Conservation (phyloP, 1,140 invertebrate species). For the Cydia pomonella region DNA sequence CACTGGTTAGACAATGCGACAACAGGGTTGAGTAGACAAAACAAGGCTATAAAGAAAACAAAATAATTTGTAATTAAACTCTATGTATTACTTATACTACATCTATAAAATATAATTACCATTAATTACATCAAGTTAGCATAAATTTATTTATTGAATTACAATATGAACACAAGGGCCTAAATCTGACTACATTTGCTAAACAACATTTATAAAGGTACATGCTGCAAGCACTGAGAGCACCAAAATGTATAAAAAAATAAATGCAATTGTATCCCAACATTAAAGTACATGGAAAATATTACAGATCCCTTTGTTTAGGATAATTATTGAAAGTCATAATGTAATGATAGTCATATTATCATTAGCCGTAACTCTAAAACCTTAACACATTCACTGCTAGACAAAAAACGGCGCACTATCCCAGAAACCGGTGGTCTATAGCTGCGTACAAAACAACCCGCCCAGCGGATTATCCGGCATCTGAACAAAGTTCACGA, state of each 20-base stretch:
- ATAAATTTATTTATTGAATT: slow-evolving; percentile 29
- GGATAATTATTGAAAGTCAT: too few species aligned
- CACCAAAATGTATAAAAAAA: slow-evolving; percentile 2
- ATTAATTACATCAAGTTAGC: not conserved
- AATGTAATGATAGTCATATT: too few species aligned
- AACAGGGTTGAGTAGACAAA: too few species aligned
- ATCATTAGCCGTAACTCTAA: too few species aligned
- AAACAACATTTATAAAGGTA: not conserved
- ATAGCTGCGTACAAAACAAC: too few species aligned
- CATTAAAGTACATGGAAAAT: not conserved
- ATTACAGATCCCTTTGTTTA: too few species aligned
- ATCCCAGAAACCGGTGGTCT: too few species aligned
- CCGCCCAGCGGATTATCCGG: too few species aligned
- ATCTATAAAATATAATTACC: not conserved
- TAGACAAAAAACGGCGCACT: too few species aligned
- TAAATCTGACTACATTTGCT: not conserved
- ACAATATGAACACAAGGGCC: slow-evolving; percentile 27
- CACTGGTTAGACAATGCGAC: too few species aligned
- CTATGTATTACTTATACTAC: not conserved
- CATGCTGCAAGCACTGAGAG: not conserved
- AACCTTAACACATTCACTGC: too few species aligned
- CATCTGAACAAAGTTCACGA: too few species aligned
- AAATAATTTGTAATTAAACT: not conserved
- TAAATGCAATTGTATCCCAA: not conserved
- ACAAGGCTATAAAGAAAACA: not conserved